phyloP scores from a whole-genome alignment of 2,797 vertebrate species.

The Benthosema pterotum region DNA sequence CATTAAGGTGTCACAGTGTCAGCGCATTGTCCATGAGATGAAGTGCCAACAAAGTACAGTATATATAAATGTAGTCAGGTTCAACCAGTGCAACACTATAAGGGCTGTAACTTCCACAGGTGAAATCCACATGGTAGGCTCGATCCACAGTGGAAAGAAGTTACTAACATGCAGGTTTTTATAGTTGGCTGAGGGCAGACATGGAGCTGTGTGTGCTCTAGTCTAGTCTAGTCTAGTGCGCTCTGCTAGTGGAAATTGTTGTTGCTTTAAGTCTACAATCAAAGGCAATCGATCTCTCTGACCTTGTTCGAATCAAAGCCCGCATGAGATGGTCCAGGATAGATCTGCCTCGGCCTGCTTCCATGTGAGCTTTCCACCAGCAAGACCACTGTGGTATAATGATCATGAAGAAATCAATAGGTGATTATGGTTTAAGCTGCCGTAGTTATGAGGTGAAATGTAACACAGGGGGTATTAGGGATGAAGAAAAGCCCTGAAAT shows the following conservation, averaged over 20 bases:
- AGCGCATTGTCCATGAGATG: too few relatives aligned
- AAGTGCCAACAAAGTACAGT: too few relatives aligned
- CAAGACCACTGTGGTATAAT: constrained; percentile 37
- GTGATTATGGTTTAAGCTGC: constrained; percentile 55
- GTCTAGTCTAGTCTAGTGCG: too few relatives aligned
- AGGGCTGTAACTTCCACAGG: too few relatives aligned
- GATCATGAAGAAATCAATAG: constrained; percentile 57
- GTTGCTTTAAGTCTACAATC: constrained; percentile 53
- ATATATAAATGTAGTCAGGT: too few relatives aligned
- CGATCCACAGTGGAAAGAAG: not conserved
- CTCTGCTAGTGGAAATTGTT: constrained; percentile 38
- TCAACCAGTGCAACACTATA: too few relatives aligned
- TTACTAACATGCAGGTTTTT: not conserved
- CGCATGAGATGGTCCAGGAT: constrained; percentile 20
- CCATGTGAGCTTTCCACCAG: constrained; percentile 23
- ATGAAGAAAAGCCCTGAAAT: constrained; percentile 4
- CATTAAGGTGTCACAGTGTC: too few relatives aligned
- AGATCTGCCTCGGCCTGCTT: constrained; percentile 21
- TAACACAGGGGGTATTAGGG: constrained; percentile 15
- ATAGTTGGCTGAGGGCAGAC: not conserved
- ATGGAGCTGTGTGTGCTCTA: constrained; percentile 9
- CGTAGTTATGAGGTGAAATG: constrained; percentile 28
- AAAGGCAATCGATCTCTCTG: constrained; percentile 60
- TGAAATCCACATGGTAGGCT: too few relatives aligned
- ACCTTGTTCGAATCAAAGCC: constrained; percentile 66